Percentiles rank a stretch among this genome's conserved stretches.
Conservation (phyloP, 2,888 invertebrate genomes). For the Thelaira solivaga region DNA sequence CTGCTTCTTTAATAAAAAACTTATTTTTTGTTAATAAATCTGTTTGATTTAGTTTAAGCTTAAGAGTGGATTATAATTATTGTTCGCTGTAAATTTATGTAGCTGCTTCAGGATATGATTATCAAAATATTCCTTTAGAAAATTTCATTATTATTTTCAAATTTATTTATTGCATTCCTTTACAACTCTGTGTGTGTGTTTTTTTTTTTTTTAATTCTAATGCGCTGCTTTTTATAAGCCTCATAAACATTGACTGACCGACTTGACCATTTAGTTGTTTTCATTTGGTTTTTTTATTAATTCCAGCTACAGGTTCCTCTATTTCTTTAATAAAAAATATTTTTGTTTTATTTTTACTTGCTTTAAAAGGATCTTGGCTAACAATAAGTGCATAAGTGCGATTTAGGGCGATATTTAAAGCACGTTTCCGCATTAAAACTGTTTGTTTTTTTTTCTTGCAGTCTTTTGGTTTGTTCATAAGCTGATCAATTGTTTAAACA, state of each 20-base stretch:
- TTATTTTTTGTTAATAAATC: no score
- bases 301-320: conserved; percentile 20
- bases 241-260: conserved; percentile 20
- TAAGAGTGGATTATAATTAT: no score
- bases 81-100: no score
- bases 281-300: background rate
- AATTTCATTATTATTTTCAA: no score
- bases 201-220: background rate
- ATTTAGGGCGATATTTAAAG: conserved; percentile 55
- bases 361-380: conserved; percentile 20
- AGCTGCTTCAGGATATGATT: no score
- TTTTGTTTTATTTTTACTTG: background rate
- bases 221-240: background rate
- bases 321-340: background rate
- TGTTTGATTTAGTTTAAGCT: no score
- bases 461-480: background rate
- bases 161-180: no score
- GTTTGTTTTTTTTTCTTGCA: background rate
- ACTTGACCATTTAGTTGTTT: conserved; percentile 12
- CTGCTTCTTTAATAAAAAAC: no score
- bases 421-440: conserved; percentile 60
- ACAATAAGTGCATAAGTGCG: conserved; percentile 49
- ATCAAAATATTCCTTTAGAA: no score
- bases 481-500: conserved; percentile 48
- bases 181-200: background rate